Percentiles rank a stretch among this genome's conserved stretches.
phyloP scores from a whole-genome alignment of 2,888 invertebrate species.

The Ophion ellenae region DNA sequence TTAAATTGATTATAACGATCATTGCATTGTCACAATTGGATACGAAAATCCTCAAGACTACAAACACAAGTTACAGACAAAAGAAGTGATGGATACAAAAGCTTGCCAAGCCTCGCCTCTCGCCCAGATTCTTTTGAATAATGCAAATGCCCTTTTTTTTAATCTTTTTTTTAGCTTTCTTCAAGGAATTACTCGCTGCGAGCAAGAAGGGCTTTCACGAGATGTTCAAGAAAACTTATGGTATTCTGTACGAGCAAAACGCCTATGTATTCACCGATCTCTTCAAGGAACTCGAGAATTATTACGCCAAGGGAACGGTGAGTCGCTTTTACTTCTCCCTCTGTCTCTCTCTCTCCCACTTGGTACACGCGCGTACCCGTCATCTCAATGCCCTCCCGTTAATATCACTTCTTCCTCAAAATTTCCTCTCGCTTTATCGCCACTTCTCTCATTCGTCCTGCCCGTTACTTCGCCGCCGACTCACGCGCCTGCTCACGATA shows the following conservation, averaged over 20 bases:
- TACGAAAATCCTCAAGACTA: too few species aligned
- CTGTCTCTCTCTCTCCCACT: not conserved
- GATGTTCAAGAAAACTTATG: constrained; percentile 98
- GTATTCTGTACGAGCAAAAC: constrained; percentile 97
- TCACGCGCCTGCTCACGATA: not conserved
- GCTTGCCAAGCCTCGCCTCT: constrained; percentile 15
- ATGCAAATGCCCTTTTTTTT: constrained; percentile 45
- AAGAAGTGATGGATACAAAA: constrained; percentile 9
- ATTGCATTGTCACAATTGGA: too few species aligned
- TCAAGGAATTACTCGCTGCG: constrained; percentile 92
- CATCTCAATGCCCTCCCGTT: constrained; percentile 5
- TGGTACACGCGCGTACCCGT: not conserved
- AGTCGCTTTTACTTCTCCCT: constrained; percentile 68
- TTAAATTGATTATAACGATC: too few species aligned
- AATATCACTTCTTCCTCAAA: constrained; percentile 25
- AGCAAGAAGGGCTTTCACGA: constrained; percentile 95
- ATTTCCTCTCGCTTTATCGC: constrained; percentile 21
- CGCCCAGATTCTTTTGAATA: constrained; percentile 34
- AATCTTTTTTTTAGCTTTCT: constrained; percentile 90
- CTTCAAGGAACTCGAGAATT: constrained; percentile 94
- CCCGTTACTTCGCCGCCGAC: not conserved
- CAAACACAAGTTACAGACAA: constrained; percentile 10
- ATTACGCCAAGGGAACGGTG: constrained; percentile 90
- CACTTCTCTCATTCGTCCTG: not conserved
- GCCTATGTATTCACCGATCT: constrained; percentile 96